These are phyloP conservation scores for Sylvilagus bachmani DNA, from an alignment of 2,113 vertebrate species.

Conservation along the genomic window DNA sequence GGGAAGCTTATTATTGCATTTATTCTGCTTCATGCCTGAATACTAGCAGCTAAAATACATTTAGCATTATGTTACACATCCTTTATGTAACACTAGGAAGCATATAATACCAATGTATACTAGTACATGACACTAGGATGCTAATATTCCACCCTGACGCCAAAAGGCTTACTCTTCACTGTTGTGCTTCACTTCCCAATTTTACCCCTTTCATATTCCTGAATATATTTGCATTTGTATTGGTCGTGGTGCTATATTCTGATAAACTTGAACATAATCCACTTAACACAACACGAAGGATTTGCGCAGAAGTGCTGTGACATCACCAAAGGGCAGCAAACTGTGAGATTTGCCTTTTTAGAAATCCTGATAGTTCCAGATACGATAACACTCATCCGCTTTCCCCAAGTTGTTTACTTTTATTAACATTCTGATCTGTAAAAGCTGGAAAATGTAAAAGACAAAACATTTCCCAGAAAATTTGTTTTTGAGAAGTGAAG, in stretches of 20 bases:
- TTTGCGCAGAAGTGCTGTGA: conserved; percentile 18
- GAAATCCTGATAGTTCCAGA: conserved; percentile 61
- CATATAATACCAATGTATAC: not conserved
- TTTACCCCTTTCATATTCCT: conserved; percentile 24
- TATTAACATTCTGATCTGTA: conserved; percentile 67
- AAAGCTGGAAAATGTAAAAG: conserved; percentile 68
- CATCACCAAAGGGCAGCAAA: not conserved
- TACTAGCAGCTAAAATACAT: not conserved
- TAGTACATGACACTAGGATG: not conserved
- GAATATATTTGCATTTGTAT: conserved; percentile 1
- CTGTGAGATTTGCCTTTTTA: conserved; percentile 59
- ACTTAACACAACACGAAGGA: not conserved
- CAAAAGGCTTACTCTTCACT: not conserved
- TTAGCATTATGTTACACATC: not conserved
- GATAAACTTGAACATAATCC: not conserved
- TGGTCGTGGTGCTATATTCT: not conserved
- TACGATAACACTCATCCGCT: not conserved
- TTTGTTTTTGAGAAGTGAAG: conserved; percentile 64
- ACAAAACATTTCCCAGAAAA: conserved; percentile 68
- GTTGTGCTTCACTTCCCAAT: not conserved
- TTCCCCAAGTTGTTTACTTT: conserved; percentile 64
- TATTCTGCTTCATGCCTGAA: not conserved
- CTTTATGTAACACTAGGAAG: not conserved
- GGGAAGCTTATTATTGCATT: conserved; percentile 38
- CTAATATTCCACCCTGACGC: not conserved